These are phyloP conservation scores for Pachycephala philippinensis DNA, from an alignment of 2,113 vertebrate genomes.

Conservation along the genomic window DNA sequence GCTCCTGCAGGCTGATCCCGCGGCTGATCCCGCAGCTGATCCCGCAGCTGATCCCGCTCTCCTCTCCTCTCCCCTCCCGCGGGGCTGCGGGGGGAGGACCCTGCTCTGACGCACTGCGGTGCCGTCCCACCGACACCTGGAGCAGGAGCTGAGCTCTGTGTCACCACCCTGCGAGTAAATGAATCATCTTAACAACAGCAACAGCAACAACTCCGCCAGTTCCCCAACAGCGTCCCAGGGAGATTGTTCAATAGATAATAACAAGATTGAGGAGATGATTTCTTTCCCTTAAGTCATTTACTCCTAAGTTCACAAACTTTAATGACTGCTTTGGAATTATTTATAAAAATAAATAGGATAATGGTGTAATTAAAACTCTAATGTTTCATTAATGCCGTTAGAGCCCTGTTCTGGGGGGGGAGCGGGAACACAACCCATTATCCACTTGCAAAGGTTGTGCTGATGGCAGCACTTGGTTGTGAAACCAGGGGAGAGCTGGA, in stretches of 20 bases:
- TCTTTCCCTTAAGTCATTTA: conserved; percentile 59
- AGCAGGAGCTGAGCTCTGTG: neutral
- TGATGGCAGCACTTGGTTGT: neutral
- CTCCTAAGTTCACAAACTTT: conserved; percentile 57
- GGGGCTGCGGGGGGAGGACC: neutral
- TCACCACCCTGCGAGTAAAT: neutral
- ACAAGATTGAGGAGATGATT: conserved; percentile 35
- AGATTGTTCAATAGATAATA: conserved; percentile 41
- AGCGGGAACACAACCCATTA: neutral
- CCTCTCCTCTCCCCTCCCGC: neutral
- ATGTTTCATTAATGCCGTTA: conserved; percentile 63
- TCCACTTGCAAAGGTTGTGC: neutral
- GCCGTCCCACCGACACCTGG: neutral
- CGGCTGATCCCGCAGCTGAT: neutral
- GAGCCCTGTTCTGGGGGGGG: neutral
- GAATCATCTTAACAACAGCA: conserved; percentile 3
- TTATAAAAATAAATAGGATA: conserved; percentile 72
- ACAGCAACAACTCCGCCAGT: neutral
- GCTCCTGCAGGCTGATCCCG: neutral
- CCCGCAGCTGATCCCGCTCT: neutral
- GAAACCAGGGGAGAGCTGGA: neutral
- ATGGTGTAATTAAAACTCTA: conserved; percentile 64
- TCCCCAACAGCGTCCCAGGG: conserved; percentile 35
- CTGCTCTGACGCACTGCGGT: neutral
- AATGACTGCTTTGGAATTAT: conserved; percentile 69